A percentile compares a stretch with the other conserved stretches of the same genome.
Evolutionary conservation across 1,140 invertebrate genomes (phyloP).

Genomic region (Macrotrachela quadricornifera): DNA sequence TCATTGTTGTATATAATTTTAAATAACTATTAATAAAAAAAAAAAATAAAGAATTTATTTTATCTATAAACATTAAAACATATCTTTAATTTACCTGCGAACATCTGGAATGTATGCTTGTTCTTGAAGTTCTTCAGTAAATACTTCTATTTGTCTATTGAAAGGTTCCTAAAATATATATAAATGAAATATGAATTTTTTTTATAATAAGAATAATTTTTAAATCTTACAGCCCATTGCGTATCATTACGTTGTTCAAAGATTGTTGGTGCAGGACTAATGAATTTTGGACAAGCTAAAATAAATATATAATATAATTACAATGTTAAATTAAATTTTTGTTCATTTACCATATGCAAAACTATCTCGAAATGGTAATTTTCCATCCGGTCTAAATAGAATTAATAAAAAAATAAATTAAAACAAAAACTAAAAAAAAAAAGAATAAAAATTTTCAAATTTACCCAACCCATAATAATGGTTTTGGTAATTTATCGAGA

Average conservation of each 20-base stretch:
- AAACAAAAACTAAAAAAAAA: too few species aligned
- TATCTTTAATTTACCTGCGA: constrained; percentile 29
- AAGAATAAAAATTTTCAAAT: too few species aligned
- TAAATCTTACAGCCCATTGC: constrained; percentile 13
- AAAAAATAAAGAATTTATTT: too few species aligned
- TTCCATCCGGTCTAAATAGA: too few species aligned
- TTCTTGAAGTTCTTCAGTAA: constrained; percentile 73
- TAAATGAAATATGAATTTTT: too few species aligned
- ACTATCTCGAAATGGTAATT: too few species aligned
- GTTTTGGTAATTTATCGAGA: constrained; percentile 84
- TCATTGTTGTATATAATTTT: constrained; percentile 87
- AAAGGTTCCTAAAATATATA: constrained; percentile 40
- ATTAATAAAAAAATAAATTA: too few species aligned
- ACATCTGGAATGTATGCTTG: constrained; percentile 84
- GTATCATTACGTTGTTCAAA: constrained; percentile 37
- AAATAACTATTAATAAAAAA: constrained; percentile 41
- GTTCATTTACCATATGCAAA: too few species aligned
- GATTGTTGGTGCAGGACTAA: constrained; percentile 66
- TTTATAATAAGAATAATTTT: too few species aligned
- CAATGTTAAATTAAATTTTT: too few species aligned
- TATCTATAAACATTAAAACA: too few species aligned
- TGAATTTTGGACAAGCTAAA: constrained; percentile 85
- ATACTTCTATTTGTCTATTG: constrained; percentile 43
- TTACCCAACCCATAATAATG: too few species aligned
- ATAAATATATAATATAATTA: constrained; percentile 41